phyloP scores from a whole-genome alignment of 2,113 vertebrate species.

The Dipodomys stephensi region DNA sequence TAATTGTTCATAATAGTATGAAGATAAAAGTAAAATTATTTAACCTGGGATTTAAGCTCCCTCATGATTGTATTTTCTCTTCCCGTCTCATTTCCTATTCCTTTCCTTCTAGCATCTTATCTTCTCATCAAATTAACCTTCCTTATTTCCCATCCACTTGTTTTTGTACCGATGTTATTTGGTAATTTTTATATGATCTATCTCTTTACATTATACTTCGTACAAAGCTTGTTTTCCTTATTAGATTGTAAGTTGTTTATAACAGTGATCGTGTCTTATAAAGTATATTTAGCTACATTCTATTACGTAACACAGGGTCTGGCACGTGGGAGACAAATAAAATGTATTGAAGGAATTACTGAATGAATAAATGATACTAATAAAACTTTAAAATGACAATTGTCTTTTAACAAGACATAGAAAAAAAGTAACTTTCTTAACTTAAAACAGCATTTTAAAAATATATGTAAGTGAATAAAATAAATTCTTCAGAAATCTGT shows the following conservation, averaged over 20 bases:
- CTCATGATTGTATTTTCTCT: conserved; percentile 9
- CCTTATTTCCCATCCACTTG: conserved; percentile 14
- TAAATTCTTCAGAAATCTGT: conserved; percentile 43
- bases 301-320: conserved; percentile 2
- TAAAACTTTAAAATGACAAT: background rate
- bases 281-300: background rate
- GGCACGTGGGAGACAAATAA: background rate
- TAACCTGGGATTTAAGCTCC: conserved; percentile 10
- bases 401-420: background rate
- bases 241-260: background rate
- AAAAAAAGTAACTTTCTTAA: conserved; percentile 43
- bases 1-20: background rate
- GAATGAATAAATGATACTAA: background rate
- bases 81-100: conserved; percentile 46
- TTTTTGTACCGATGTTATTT: conserved; percentile 13
- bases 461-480: background rate
- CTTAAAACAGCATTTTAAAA: conserved; percentile 53
- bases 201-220: background rate
- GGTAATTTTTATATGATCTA: conserved; percentile 39
- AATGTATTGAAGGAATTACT: conserved; percentile 50
- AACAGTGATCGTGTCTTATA: background rate
- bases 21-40: conserved; percentile 50
- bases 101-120: conserved; percentile 37
- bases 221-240: background rate
- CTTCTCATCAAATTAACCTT: conserved; percentile 46